Evolutionary conservation across 2,888 invertebrate species (phyloP).

Genomic region (Drosophila austrosaltans): DNA sequence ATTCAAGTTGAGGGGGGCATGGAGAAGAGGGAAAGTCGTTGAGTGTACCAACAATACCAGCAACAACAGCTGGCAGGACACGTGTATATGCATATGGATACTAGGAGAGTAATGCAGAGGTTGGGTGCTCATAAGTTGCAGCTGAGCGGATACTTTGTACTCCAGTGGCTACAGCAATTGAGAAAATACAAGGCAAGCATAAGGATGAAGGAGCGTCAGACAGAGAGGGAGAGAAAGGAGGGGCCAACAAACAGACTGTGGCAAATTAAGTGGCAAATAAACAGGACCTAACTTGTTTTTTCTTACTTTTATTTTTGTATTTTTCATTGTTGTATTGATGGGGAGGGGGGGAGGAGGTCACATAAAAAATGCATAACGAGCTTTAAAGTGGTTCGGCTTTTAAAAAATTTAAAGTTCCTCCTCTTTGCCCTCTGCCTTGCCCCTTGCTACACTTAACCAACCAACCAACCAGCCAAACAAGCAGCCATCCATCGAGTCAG

Average conservation of each 20-base stretch:
- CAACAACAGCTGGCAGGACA: conserved; percentile 44
- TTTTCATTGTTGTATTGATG: conserved; percentile 30
- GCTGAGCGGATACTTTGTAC: conserved; percentile 74
- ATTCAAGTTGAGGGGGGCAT: conserved; percentile 15
- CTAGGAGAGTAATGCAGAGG: not conserved
- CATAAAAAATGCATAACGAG: conserved; percentile 72
- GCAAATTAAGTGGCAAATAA: conserved; percentile 78
- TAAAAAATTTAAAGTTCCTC: conserved; percentile 52
- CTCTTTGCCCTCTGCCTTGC: not conserved
- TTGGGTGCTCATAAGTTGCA: conserved; percentile 63
- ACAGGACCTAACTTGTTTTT: conserved; percentile 61
- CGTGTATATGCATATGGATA: conserved; percentile 71
- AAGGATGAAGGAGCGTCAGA: conserved; percentile 1
- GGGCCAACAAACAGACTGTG: conserved; percentile 63
- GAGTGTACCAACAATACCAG: conserved; percentile 9
- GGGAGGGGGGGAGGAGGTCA: conserved; percentile 31
- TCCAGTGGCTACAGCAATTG: conserved; percentile 63
- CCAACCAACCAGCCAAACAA: not conserved
- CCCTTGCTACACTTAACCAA: not conserved
- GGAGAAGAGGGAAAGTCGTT: not conserved
- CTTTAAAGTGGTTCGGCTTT: conserved; percentile 64
- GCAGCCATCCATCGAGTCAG: conserved; percentile 7
- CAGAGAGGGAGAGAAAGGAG: not conserved
- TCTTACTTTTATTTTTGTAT: conserved; percentile 21
- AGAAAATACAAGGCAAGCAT: conserved; percentile 27